Base-by-base conservation (phyloP, 1,140 invertebrate genomes). In the Cephus cinctus region DNA sequence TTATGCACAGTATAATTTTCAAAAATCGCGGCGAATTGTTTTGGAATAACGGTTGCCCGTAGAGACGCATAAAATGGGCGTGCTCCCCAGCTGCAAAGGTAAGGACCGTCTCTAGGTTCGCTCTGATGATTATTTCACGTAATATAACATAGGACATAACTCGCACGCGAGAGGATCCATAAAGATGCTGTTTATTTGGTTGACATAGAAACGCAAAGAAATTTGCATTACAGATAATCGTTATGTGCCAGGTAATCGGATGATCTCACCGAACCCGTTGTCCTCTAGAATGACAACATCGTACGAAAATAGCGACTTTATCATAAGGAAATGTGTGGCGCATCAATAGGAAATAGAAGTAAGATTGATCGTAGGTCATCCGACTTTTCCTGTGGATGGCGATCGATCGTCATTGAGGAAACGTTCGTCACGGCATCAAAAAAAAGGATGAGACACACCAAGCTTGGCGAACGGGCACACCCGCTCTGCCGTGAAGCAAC, bases 391-490 rank as follows among this genome's bases (percentile, higher is more conserved):
- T n/a, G n/a, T n/a, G n/a, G n/a, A n/a, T n/a, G n/a, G n/a, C n/a
- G n/a, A n/a, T n/a, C n/a, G n/a, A n/a, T n/a, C n/a, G n/a, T n/a
- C n/a, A n/a, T n/a, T n/a, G n/a, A n/a, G n/a, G n/a, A n/a, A n/a
- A n/a, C n/a, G n/a, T n/a, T n/a, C n/a, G n/a, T n/a, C n/a, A n/a
- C n/a, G n/a, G n/a, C n/a, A n/a, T n/a, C n/a, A n/a, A 23, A 15
- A 4, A 18, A 25, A 52, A 42, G 36, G 31, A 51, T 38, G 30
- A 47, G 23, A 47, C 47, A 50, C 19, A 27, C 11, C n/a, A 51
- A 42, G 54, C 52, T 52, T 43, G 49, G 43, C 47, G 32, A 59
- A 52, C 53, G 63, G 67, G 54, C 67, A 69, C 67, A 69, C 67
- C 67, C 67, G 67, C 50, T 27, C 36, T 35, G 35, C 22, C 15